phyloP scores from a whole-genome alignment of 2,888 invertebrate genomes.

The Nezara viridula region DNA sequence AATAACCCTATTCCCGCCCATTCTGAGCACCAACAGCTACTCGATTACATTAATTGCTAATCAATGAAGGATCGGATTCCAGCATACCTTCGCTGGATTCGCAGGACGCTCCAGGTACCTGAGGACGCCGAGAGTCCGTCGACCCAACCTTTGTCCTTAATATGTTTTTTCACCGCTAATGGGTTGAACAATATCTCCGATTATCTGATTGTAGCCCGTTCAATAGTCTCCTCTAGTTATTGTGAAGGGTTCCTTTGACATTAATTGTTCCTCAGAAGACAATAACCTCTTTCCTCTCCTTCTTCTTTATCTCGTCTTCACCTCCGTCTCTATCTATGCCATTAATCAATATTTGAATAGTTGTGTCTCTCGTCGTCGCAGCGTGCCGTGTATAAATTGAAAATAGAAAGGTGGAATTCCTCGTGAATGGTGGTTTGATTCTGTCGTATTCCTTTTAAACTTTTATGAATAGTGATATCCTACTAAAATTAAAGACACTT shows the following conservation, averaged over 20 bases:
- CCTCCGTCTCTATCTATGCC: conserved; percentile 53
- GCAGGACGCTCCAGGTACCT: background rate
- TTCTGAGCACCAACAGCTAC: background rate
- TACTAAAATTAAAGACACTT: background rate
- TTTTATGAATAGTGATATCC: background rate
- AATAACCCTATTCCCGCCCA: background rate
- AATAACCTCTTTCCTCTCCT: conserved; percentile 45
- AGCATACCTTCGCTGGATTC: background rate
- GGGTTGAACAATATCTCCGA: conserved; percentile 50
- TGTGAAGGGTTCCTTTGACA: conserved; percentile 56
- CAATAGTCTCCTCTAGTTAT: conserved; percentile 56
- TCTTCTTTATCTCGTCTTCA: conserved; percentile 8
- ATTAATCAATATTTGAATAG: conserved; percentile 60
- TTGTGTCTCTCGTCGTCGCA: conserved; percentile 35
- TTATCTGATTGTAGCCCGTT: conserved; percentile 54
- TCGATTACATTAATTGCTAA: background rate
- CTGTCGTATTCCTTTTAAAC: background rate
- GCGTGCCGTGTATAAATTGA: conserved; percentile 36
- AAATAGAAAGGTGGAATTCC: conserved; percentile 35
- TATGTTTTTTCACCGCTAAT: conserved; percentile 57
- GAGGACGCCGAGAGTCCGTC: background rate
- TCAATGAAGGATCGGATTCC: background rate
- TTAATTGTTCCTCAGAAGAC: conserved; percentile 54
- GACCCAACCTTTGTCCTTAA: conserved; percentile 49
- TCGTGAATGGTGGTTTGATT: background rate